Conservation (phyloP, 2,888 invertebrate species). For the Frankliniella fusca region DNA sequence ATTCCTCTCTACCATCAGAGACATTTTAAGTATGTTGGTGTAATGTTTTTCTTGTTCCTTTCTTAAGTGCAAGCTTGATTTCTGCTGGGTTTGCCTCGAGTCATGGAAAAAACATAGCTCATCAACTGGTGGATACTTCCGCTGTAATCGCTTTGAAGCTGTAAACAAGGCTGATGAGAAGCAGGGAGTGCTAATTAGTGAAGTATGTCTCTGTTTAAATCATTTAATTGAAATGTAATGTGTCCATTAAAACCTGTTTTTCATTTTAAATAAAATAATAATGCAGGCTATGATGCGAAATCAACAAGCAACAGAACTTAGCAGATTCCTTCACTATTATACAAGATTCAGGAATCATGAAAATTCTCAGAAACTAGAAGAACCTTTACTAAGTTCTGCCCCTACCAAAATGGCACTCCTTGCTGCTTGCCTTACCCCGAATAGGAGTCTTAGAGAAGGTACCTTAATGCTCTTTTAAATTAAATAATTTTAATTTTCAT, state of each 20-base stretch:
- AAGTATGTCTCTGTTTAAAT: conserved; percentile 44
- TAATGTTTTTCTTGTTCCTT: conserved; percentile 34
- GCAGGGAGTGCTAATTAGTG: conserved; percentile 54
- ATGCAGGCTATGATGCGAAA: conserved; percentile 55
- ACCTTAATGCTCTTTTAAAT: conserved; percentile 30
- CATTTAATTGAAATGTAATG: too few species aligned
- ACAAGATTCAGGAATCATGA: conserved; percentile 62
- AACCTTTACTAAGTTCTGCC: conserved; percentile 56
- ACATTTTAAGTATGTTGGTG: not conserved
- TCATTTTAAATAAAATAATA: conserved; percentile 29
- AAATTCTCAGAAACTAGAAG: conserved; percentile 60
- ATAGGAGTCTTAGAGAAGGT: conserved; percentile 46
- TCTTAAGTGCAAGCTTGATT: conserved; percentile 64
- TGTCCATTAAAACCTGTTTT: conserved; percentile 29
- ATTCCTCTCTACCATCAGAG: not conserved
- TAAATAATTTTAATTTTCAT: not conserved
- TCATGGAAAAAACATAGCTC: conserved; percentile 67
- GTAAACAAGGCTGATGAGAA: conserved; percentile 60
- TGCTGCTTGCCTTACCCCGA: conserved; percentile 50
- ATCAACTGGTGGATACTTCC: conserved; percentile 65
- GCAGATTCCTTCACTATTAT: conserved; percentile 63
- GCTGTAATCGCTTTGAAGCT: conserved; percentile 61
- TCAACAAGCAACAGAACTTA: conserved; percentile 50
- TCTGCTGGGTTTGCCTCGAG: conserved; percentile 69
- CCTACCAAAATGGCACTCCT: conserved; percentile 60